Conservation (phyloP, 2,797 vertebrate species). For the Nannoperca obscura region DNA sequence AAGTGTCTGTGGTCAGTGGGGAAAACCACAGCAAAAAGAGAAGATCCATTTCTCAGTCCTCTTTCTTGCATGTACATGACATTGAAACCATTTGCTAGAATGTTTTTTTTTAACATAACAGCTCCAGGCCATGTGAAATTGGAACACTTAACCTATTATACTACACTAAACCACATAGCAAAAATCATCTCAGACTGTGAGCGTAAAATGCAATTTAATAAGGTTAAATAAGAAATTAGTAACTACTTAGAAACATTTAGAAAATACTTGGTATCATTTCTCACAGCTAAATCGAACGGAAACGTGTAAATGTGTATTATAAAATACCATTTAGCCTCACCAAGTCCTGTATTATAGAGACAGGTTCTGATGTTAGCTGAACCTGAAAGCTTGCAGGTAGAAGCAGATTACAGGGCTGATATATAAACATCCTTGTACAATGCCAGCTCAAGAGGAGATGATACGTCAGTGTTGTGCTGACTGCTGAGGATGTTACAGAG, state of each 20-base stretch:
- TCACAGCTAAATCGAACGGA: constrained; percentile 6
- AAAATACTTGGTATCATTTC: constrained; percentile 2
- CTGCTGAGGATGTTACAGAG: constrained; percentile 40
- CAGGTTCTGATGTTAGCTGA: constrained; percentile 22
- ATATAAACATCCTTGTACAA: constrained; percentile 41
- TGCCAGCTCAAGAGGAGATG: constrained; percentile 31
- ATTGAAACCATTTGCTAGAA: constrained; percentile 61
- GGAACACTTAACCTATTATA: constrained; percentile 38
- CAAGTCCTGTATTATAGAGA: constrained; percentile 9
- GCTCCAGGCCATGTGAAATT: constrained; percentile 39
- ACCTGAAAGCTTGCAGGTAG: constrained; percentile 8
- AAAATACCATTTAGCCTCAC: not conserved
- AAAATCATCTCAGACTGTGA: not conserved
- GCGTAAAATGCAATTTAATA: not conserved
- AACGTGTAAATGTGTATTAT: not conserved
- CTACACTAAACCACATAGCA: constrained; percentile 3
- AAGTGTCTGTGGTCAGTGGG: constrained; percentile 74
- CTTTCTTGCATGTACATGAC: constrained; percentile 49
- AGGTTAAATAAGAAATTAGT: not conserved
- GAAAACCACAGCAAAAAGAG: constrained; percentile 56
- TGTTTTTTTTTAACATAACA: constrained; percentile 33
- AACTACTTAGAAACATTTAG: constrained; percentile 12
- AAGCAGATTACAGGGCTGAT: constrained; percentile 35
- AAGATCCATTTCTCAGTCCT: constrained; percentile 60
- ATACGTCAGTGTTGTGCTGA: constrained; percentile 31